Evolutionary conservation across 1,140 invertebrate species (phyloP).

Genomic region (Cyrtorhinus lividipennis): DNA sequence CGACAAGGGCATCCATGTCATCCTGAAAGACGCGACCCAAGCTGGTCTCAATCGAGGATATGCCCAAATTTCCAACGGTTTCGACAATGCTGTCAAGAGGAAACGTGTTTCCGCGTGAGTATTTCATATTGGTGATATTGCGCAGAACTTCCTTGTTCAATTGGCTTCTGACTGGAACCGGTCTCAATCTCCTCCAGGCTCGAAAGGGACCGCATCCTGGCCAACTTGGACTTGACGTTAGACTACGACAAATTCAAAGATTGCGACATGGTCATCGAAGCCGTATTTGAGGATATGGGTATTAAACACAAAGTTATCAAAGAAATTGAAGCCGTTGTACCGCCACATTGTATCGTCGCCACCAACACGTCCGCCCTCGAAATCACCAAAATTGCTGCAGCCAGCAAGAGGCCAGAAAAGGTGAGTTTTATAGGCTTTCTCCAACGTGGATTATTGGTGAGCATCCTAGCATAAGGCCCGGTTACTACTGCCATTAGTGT

Average conservation of each 20-base stretch:
- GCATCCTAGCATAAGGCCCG: no score
- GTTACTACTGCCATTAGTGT: no score
- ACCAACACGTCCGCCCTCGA: constrained; percentile 97
- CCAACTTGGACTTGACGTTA: constrained; percentile 66
- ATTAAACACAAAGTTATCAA: constrained; percentile 96
- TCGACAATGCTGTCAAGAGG: constrained; percentile 64
- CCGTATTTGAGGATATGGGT: constrained; percentile 93
- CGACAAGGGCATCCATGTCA: constrained; percentile 81
- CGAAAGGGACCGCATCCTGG: constrained; percentile 63
- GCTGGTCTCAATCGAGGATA: constrained; percentile 72
- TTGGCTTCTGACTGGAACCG: no score
- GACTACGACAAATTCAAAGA: constrained; percentile 76
- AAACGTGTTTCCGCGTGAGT: constrained; percentile 54
- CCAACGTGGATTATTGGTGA: no score
- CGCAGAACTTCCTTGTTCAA: background rate
- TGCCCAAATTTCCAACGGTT: constrained; percentile 75
- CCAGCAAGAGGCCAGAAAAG: constrained; percentile 84
- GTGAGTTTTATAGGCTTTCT: constrained; percentile 37
- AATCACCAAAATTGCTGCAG: constrained; percentile 87
- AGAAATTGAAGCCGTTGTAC: constrained; percentile 78
- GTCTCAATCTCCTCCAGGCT: constrained; percentile 41
- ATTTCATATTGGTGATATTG: no score
- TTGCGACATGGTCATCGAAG: constrained; percentile 93
- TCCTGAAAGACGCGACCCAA: constrained; percentile 82
- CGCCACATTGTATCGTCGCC: constrained; percentile 85